Percentiles rank a stretch among this genome's conserved stretches.
These are phyloP conservation scores for Catostomus latipinnis DNA, from an alignment of 2,797 vertebrate species.

Conservation along the genomic window DNA sequence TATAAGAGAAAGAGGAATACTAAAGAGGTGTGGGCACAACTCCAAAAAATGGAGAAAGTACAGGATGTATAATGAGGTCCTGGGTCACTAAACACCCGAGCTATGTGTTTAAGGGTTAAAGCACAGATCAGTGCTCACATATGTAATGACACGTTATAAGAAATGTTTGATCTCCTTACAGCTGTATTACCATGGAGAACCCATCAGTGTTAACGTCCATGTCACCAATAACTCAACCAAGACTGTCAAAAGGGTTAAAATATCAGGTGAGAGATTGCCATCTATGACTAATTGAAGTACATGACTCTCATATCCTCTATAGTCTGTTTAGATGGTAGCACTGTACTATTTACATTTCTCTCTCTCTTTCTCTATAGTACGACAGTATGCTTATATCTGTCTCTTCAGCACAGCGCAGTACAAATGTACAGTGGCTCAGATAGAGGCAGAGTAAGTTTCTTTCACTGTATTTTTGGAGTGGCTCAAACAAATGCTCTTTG, in stretches of 20 bases:
- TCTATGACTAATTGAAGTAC: not conserved
- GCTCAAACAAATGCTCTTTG: not conserved
- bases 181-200: slow-evolving; percentile 97
- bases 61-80: no score
- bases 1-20: no score
- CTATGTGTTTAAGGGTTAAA: no score
- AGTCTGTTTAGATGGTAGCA: not conserved
- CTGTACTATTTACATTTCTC: slow-evolving; percentile 5
- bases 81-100: no score
- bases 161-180: slow-evolving; percentile 58
- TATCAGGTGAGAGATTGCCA: slow-evolving; percentile 81
- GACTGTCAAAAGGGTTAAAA: slow-evolving; percentile 96
- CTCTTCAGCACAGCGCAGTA: slow-evolving; percentile 98
- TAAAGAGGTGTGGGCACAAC: no score
- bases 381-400: slow-evolving; percentile 96
- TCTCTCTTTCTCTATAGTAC: slow-evolving; percentile 76
- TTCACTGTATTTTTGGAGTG: not conserved
- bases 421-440: slow-evolving; percentile 93
- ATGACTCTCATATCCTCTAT: not conserved
- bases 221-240: slow-evolving; percentile 99
- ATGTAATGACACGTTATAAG: not conserved
- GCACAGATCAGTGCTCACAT: not conserved
- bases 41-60: no score
- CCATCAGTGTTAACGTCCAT: slow-evolving; percentile 96
- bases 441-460: slow-evolving; percentile 91